Evolutionary conservation across 1,140 invertebrate species (phyloP).

Genomic region (Arctopsyche grandis): DNA sequence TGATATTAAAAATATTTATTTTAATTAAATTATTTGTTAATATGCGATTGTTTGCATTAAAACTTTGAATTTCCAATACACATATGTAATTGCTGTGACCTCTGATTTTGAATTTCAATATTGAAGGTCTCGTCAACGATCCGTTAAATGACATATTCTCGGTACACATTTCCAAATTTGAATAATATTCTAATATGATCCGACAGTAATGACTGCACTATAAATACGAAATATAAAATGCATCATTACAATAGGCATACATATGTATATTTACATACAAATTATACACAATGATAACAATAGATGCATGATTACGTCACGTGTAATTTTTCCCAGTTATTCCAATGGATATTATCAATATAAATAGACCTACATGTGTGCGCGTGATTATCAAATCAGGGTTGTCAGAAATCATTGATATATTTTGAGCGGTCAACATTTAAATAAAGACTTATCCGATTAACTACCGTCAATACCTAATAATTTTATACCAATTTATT

Average conservation of each 20-base stretch:
- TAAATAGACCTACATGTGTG: background rate
- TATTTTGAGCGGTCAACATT: no score
- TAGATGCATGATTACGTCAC: background rate
- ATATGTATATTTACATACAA: no score
- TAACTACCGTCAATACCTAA: no score
- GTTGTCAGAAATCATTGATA: no score
- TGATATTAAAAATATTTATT: background rate
- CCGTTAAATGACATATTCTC: background rate
- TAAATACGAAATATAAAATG: background rate
- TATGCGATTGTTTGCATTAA: background rate
- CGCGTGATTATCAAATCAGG: no score
- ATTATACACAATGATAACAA: background rate
- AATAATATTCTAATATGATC: background rate
- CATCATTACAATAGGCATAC: background rate
- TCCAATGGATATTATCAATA: background rate
- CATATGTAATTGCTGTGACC: background rate
- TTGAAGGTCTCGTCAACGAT: background rate
- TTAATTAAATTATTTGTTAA: background rate
- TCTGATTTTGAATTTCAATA: background rate
- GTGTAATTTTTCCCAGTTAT: background rate
- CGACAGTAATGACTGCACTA: background rate
- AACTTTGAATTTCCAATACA: no score
- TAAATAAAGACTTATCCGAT: no score
- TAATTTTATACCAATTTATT: no score
- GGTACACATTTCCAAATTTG: background rate